Base-by-base conservation (phyloP, 2,797 vertebrate genomes). In the Hephaestus fuliginosus region DNA sequence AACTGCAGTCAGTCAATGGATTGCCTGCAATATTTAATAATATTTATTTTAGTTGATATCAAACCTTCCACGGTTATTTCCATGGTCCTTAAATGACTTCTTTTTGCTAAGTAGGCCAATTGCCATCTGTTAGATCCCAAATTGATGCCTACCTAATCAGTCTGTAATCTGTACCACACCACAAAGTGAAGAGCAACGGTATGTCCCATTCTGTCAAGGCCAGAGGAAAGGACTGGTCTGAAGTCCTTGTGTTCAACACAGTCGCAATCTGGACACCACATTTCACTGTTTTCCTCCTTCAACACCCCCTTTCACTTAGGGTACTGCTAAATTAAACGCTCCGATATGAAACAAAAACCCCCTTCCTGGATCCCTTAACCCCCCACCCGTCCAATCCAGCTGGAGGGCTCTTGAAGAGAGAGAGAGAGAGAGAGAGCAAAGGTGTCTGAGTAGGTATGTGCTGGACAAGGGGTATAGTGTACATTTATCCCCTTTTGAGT, bases 241-340 rank as follows among this genome's bases (percentile, higher is more conserved):
- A 65, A 61, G 70, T 65, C 67, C 48, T 63, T 39, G 33, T 73
- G 61, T 74, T 81, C 58, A 76, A 74, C 49, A 76, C 58, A 64
- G 67, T 74, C 66, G 6, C 63, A 92, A 89, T 91, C 92, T 93
- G 91, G 88, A 89, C 80, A 66, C 82, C 92, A 91, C 74, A 89
- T 89, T 92, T 89, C 44, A 63, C 57, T 1, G 46, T 67, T 82
- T 72, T 68, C 67, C 78, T 74, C 44, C 67, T 18, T 78, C 63
- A 63, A 39, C 67, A 85, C 62, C 74, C 62, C 46, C 44, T 80
- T 88, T 82, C 72, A 85, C 66, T 82, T 72, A 51, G 39, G 77
- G n/a, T 33, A 0, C 39, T 62, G 46, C 75, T 84, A 78, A 92
- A 88, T 86, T 86, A 86, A 91, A 90, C 55, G 46, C 72, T 86